Evolutionary conservation across 2,888 invertebrate genomes (phyloP), one percentile per base, ranked within the genome.

Genomic region (Peribatodes rhomboidaria): DNA sequence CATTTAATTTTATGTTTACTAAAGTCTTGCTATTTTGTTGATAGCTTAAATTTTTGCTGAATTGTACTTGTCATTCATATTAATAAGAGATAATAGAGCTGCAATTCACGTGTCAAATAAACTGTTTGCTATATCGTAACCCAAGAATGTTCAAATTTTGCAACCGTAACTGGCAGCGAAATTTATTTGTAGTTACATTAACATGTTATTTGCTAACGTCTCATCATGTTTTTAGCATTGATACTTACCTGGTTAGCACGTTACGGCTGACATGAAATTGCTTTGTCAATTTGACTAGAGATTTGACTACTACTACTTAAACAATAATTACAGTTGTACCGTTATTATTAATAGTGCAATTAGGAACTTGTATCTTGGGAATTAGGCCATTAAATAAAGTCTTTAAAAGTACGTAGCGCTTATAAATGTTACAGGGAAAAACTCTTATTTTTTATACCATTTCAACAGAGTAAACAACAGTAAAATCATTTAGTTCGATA

Each of bases 161-260:
- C 75, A 83, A 82, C 64, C 64, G 42, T 22, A 61, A 72, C 72
- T 70, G 74, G 70, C 71, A 73, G 76, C 77, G 70, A 65, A 52
- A 73, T 71, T 71, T 77, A 77, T 77, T 80, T 80, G 78, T 72
- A 69, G 56, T 46, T 65, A 75, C 79, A 76, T 74, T 62, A 74
- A 76, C 76, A 73, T 77, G 74, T 77, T 77, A 75, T 79, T 77
- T 81, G 68, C 64, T 56, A 41, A 46, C 58, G 54, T 68, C 65
- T 67, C 65, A 67, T 67, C 63, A 42, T 55, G 69, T 74, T 70
- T 63, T 63, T 67, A 65, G 64, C 64, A 57, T 60, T 65, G 64
- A 56, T 76, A 74, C 59, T 35, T 35, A 35, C 13, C 13, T 68
- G 52, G 68, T 68, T 68, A 44, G 65, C 57, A 57, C 39, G 65